Conservation (phyloP, 2,888 invertebrate species). For the Entomobrya multifasciata region DNA sequence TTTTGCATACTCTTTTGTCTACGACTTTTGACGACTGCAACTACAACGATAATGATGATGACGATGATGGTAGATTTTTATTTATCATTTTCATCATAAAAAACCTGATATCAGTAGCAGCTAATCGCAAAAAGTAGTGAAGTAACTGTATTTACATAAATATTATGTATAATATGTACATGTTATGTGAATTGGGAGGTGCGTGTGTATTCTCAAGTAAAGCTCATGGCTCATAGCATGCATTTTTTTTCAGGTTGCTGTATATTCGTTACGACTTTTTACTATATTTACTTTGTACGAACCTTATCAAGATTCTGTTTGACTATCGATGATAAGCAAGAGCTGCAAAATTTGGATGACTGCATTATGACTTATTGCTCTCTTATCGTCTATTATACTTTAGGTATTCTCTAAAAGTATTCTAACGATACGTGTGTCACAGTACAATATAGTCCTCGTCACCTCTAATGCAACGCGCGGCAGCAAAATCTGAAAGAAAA, state of each 20-base stretch:
- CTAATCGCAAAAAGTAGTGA: background rate
- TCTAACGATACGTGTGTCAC: slow-evolving; percentile 18
- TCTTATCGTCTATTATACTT: slow-evolving; percentile 40
- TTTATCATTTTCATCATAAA: slow-evolving; percentile 66
- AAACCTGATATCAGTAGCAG: slow-evolving; percentile 35
- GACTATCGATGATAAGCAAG: slow-evolving; percentile 68
- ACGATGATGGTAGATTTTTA: slow-evolving; percentile 26
- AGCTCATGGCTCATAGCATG: no score
- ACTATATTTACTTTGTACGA: slow-evolving; percentile 47
- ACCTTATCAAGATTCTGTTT: slow-evolving; percentile 72
- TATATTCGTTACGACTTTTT: no score
- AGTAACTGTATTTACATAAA: slow-evolving; percentile 5
- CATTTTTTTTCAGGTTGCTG: no score
- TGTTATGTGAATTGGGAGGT: background rate
- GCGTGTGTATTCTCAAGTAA: slow-evolving; percentile 14
- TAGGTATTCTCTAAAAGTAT: slow-evolving; percentile 23
- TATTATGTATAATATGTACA: background rate
- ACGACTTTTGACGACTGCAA: background rate
- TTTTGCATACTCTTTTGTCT: slow-evolving; percentile 36
- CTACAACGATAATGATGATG: background rate
- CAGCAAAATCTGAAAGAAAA: no score
- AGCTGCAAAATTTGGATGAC: slow-evolving; percentile 65
- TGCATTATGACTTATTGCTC: slow-evolving; percentile 68
- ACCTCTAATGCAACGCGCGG: no score
- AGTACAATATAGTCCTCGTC: no score